Conservation (phyloP, 2,113 vertebrate species). For the Oncorhynchus keta region DNA sequence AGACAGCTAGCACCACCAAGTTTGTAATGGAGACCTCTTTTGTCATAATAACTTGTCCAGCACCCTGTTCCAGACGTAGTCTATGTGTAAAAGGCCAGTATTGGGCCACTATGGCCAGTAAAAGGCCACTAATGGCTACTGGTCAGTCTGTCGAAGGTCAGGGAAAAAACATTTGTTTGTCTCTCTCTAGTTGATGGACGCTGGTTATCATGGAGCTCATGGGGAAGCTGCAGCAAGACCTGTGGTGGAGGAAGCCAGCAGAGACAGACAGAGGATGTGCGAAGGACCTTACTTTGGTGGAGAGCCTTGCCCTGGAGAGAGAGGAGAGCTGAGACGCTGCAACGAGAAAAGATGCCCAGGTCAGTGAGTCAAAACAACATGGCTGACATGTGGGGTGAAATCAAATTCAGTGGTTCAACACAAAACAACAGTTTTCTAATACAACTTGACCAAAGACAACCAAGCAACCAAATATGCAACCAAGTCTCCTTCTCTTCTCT, state of each 20-base stretch:
- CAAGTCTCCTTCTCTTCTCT: background rate
- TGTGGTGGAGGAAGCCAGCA: slow-evolving; percentile 90
- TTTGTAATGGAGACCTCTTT: background rate
- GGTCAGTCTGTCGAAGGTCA: background rate
- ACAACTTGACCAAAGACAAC: too few relatives aligned
- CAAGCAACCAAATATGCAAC: too few relatives aligned
- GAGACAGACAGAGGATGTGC: slow-evolving; percentile 86
- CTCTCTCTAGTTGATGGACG: slow-evolving; percentile 84
- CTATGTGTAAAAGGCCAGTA: background rate
- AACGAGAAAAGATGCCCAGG: slow-evolving; percentile 89
- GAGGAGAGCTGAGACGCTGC: slow-evolving; percentile 85
- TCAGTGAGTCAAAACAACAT: slow-evolving; percentile 55
- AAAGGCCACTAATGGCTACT: slow-evolving; percentile 10
- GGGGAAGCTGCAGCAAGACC: slow-evolving; percentile 87
- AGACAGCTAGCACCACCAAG: background rate
- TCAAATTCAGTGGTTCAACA: background rate
- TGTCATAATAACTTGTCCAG: background rate
- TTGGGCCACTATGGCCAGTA: background rate
- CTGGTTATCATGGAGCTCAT: slow-evolving; percentile 88
- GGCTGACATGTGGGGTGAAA: background rate
- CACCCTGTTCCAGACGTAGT: background rate
- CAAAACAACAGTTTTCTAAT: background rate
- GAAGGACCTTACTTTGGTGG: slow-evolving; percentile 90
- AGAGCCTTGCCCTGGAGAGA: slow-evolving; percentile 82
- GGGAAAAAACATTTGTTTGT: background rate